Evolutionary conservation across 2,888 invertebrate genomes (phyloP).

Genomic region (Hanleya hanleyi): DNA sequence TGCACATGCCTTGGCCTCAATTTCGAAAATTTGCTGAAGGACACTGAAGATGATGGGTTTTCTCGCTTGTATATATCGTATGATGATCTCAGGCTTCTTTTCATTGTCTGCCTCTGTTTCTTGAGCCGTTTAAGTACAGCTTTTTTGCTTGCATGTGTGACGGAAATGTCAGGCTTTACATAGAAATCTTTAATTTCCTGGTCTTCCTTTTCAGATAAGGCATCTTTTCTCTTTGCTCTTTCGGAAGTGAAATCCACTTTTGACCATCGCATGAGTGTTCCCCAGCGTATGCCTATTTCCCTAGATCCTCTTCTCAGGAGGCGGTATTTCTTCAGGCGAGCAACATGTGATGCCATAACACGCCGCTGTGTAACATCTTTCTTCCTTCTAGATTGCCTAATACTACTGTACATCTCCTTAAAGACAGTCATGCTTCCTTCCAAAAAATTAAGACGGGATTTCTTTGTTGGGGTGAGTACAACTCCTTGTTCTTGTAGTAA

Average conservation of each 20-base stretch:
- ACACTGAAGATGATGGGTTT: neutral
- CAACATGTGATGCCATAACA: neutral
- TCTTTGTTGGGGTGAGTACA: neutral
- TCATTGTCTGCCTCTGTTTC: neutral
- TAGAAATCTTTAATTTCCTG: neutral
- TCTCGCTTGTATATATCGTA: neutral
- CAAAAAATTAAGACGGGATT: neutral
- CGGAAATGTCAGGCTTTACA: neutral
- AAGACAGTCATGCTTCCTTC: neutral
- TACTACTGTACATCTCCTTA: neutral
- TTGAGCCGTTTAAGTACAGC: neutral
- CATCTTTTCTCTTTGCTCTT: neutral
- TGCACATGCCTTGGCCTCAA: neutral
- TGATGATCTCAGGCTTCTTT: neutral
- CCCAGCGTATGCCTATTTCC: neutral
- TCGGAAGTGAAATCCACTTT: neutral
- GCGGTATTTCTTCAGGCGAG: neutral
- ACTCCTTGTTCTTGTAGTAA: neutral
- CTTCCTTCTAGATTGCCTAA: neutral
- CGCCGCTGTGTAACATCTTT: neutral
- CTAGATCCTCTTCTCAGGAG: neutral
- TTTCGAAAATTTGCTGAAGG: neutral
- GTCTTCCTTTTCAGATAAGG: neutral
- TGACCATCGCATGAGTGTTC: neutral
- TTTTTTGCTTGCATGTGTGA: neutral